A percentile compares a stretch with the other conserved stretches of the same genome.
Conservation (phyloP, 2,113 vertebrate genomes). For the Phainopepla nitens region DNA sequence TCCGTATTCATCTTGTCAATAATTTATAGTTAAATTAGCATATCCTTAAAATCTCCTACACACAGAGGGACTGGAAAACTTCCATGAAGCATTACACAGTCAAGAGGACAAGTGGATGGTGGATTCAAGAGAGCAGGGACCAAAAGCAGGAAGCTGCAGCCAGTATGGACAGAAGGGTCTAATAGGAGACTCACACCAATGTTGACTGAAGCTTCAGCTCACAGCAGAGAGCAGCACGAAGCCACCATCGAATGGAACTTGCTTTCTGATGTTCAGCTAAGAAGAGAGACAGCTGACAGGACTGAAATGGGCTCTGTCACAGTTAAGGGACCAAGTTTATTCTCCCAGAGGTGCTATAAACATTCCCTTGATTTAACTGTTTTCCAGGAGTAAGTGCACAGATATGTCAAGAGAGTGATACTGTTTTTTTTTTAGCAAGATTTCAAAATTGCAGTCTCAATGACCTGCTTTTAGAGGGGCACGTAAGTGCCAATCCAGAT, state of each 20-base stretch:
- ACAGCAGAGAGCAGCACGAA: conserved; percentile 8
- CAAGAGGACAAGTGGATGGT: not conserved
- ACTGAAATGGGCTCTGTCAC: not conserved
- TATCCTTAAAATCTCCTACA: not conserved
- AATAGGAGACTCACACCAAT: not conserved
- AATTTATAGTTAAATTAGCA: conserved; percentile 53
- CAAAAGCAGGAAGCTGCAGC: not conserved
- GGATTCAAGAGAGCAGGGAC: not conserved
- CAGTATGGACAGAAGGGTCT: not conserved
- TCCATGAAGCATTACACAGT: not conserved
- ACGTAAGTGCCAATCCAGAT: not conserved
- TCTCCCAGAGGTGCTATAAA: conserved; percentile 37
- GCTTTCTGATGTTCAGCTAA: not conserved
- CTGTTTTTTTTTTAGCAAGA: not conserved
- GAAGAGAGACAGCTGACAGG: not conserved
- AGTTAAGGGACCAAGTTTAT: conserved; percentile 5
- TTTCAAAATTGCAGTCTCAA: not conserved
- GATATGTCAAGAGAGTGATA: not conserved
- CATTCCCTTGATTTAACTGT: conserved; percentile 24
- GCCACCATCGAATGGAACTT: not conserved
- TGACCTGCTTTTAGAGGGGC: not conserved
- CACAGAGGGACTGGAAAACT: not conserved
- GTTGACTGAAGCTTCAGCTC: not conserved
- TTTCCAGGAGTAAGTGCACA: not conserved
- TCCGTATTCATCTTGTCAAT: conserved; percentile 29